Base-by-base conservation (phyloP, 2,797 vertebrate genomes). In the Artibeus lituratus region DNA sequence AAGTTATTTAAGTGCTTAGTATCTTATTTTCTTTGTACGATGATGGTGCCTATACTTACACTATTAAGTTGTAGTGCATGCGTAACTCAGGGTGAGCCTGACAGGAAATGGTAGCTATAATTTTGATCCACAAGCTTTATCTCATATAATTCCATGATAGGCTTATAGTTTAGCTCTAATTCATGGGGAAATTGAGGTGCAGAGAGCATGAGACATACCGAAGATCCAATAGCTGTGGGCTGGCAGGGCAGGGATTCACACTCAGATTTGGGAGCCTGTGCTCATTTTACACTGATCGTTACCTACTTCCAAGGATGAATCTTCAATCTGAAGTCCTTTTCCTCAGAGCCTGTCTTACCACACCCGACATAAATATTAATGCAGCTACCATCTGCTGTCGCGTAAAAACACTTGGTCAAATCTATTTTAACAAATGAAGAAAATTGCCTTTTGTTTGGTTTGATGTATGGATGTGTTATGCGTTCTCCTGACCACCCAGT, bases 331-430 rank as follows among this genome's bases (percentile, higher is more conserved):
- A 92, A 90, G 78, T 91, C 59, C 32, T 77, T 70, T 95, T 83
- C 55, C 16, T 94, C 14, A 5, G 92, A 91, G 86, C 37, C 65
- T 57, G 26, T 96, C 69, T 91, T 92, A 70, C 90, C 76, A 87
- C 65, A 86, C 94, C 93, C 95, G 78, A 77, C 94, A 96, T 96
- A 97, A 98, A 97, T 96, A 96, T 97, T 96, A 97, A 97, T 93
- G 96, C n/a, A 78, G 77, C 78, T 88, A 84, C 97, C 97, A 97
- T 97, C 97, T 97, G 97, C 57, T 93, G 83, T 55, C 74, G 47
- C 88, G 44, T 82, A 91, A 83, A 96, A 97, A 96, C 91, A 96
- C 97, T 96, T 95, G 93, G 94, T 95, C 93, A 96, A 95, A 91
- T 96, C 96, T 96, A 95, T 97, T 97, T 97, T 92, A 98, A 89